These are phyloP conservation scores for Deladenus siricidicola DNA, from an alignment of 2,888 invertebrate species.

Conservation along the genomic window DNA sequence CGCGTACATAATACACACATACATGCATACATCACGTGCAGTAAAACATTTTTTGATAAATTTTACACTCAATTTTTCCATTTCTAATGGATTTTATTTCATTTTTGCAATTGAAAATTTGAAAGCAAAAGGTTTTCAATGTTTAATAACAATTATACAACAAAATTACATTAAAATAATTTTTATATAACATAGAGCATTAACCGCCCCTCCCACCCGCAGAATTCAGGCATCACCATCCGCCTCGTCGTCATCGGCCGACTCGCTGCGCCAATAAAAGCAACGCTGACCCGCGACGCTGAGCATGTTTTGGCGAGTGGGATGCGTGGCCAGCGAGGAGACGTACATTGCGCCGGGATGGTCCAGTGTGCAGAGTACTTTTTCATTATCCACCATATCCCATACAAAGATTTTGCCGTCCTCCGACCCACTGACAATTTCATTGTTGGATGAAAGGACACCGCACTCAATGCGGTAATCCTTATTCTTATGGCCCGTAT, in stretches of 20 bases:
- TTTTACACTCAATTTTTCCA: too few relatives aligned
- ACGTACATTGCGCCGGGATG: slow-evolving; percentile 33
- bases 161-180: too few relatives aligned
- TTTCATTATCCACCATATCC: slow-evolving; percentile 55
- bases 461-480: slow-evolving; percentile 80
- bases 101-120: too few relatives aligned
- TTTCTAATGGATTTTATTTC: too few relatives aligned
- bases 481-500: slow-evolving; percentile 71
- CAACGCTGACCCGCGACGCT: slow-evolving; percentile 21
- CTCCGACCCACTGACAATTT: slow-evolving; percentile 79
- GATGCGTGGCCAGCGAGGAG: slow-evolving; percentile 45
- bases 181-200: too few relatives aligned
- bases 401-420: slow-evolving; percentile 78
- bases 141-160: too few relatives aligned
- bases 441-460: slow-evolving; percentile 73
- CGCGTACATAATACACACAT: too few relatives aligned
- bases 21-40: too few relatives aligned
- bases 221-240: not conserved
- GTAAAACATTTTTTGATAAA: too few relatives aligned
- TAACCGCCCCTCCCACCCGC: too few relatives aligned
- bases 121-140: too few relatives aligned
- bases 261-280: slow-evolving; percentile 22
- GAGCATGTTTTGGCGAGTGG: slow-evolving; percentile 35
- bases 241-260: slow-evolving; percentile 7
- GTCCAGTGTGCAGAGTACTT: slow-evolving; percentile 32